Conservation (phyloP, 2,113 vertebrate genomes). For the Nesogale talazaci region DNA sequence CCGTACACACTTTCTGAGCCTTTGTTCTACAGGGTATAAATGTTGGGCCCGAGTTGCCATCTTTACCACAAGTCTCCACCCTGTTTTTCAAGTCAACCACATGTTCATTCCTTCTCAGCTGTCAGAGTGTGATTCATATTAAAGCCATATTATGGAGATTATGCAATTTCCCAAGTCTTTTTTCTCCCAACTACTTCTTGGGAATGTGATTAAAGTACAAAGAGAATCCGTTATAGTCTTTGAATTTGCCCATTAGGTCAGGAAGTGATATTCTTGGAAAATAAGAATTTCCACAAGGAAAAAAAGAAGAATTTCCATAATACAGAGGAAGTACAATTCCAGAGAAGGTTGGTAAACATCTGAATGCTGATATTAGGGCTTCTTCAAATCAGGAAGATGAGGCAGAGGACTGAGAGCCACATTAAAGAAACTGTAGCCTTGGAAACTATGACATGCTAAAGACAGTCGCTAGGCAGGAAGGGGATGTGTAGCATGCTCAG, state of each 20-base stretch:
- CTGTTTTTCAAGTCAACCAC: background rate
- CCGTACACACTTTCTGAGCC: too few species aligned
- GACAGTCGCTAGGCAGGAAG: background rate
- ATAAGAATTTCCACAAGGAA: conserved; percentile 7
- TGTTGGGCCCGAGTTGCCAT: too few species aligned
- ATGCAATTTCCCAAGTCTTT: conserved; percentile 4
- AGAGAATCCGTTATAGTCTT: background rate
- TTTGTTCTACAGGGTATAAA: too few species aligned
- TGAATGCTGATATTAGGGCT: conserved; percentile 26
- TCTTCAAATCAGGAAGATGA: conserved; percentile 42
- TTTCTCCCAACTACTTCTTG: conserved; percentile 41
- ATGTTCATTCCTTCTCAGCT: background rate
- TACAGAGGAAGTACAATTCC: background rate
- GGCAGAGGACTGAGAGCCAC: background rate
- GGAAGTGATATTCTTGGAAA: conserved; percentile 32
- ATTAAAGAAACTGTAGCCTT: conserved; percentile 32
- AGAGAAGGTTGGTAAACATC: background rate
- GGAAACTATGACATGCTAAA: background rate
- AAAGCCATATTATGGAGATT: background rate
- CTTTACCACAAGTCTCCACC: background rate
- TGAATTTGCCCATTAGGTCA: background rate
- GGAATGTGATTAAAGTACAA: conserved; percentile 28
- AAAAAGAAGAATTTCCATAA: conserved; percentile 23
- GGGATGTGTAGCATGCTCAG: too few species aligned
- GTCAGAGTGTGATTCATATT: background rate